Percentiles rank a stretch among this genome's conserved stretches.
These are phyloP conservation scores for Lucifuga dentata DNA, from an alignment of 2,113 vertebrate species.

Conservation along the genomic window DNA sequence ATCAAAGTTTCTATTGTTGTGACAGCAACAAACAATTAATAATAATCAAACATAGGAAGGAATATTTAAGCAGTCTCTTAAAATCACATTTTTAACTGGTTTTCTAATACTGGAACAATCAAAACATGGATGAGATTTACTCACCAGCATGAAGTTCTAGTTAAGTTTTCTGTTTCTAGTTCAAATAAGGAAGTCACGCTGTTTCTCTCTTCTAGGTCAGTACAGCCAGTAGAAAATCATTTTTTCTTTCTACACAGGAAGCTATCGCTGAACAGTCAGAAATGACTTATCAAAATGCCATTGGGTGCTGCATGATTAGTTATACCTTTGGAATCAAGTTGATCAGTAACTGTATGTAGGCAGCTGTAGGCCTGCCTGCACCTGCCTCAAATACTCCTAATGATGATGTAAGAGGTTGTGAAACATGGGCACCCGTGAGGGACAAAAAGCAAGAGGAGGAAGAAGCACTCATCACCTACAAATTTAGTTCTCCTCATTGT, in stretches of 20 bases:
- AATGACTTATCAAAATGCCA: not conserved
- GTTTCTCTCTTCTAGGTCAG: constrained; percentile 1
- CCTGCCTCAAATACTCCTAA: not conserved
- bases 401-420: constrained; percentile 57
- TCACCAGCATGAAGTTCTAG: constrained; percentile 14
- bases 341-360: not conserved
- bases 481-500: not conserved
- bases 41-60: too few species aligned
- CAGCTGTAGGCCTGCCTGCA: constrained; percentile 31
- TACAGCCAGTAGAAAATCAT: constrained; percentile 6
- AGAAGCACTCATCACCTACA: not conserved
- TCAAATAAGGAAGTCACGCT: constrained; percentile 71
- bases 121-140: not conserved
- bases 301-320: not conserved
- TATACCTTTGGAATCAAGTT: constrained; percentile 1
- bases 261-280: not conserved
- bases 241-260: constrained; percentile 1
- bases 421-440: constrained; percentile 57
- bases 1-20: too few species aligned
- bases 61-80: not conserved
- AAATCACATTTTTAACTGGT: not conserved
- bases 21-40: not conserved
- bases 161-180: not conserved
- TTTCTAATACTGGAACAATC: not conserved
- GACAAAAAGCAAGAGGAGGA: constrained; percentile 61